Evolutionary conservation across 2,113 vertebrate genomes (phyloP), one percentile per base, ranked within the genome.

Genomic region (Galeopterus variegatus): DNA sequence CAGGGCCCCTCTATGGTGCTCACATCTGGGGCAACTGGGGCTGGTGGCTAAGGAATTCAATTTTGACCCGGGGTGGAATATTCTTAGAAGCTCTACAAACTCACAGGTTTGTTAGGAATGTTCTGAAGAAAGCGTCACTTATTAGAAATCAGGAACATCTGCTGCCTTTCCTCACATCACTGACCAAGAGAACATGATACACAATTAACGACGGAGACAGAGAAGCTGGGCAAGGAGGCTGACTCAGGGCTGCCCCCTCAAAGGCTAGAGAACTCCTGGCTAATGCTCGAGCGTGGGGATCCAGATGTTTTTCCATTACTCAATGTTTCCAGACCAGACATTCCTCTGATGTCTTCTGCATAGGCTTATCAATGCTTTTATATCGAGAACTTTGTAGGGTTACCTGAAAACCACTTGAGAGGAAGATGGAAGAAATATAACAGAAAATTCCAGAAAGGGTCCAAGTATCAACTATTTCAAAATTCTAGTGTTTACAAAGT

Each of bases 401-500:
- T 19, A 56, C 56, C 23, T 52, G 90, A 97, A 97, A 90, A 79
- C 75, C 83, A 65, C 1, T 94, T 67, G 93, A 97, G 95, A 84
- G 60, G 73, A 94, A 94, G 81, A 91, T 77, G 90, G 92, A 73
- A 97, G 93, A 97, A 97, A 83, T 62, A 36, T 62, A 96, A 92
- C 65, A 94, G 13, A 31, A 96, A 90, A 91, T 28, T 86, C 86
- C 76, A 96, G 73, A 33, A 1, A 91, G 65, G 60, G 69, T 94
- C 73, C 96, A 98, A 97, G 86, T 97, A 98, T 98, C 96, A 98
- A 97, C 96, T 97, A 96, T 90, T 96, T 83, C 97, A 92, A 67
- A 97, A 26, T 88, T 97, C 98, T 97, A 97, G 96, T 97, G 98
- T 98, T 97, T 95, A 97, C 96, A 98, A 98, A 92, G 85, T 9